Evolutionary conservation across 2,888 invertebrate species (phyloP).

Genomic region (Escarpia spicata): DNA sequence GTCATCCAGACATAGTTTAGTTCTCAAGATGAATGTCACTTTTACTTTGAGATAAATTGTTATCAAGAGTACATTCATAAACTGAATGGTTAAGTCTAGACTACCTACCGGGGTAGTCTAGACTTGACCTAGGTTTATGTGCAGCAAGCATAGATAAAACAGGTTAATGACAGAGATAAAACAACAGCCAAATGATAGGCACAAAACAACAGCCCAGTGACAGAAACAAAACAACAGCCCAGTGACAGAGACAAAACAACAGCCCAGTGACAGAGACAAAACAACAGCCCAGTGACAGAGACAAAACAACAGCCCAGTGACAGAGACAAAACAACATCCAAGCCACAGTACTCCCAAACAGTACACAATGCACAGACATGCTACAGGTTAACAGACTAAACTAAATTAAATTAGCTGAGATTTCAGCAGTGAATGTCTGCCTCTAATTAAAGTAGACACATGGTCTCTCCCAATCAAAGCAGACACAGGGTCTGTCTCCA

Average conservation of each 20-base stretch:
- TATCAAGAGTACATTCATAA: neutral
- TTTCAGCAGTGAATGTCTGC: too few species aligned
- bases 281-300: neutral
- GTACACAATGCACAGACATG: neutral
- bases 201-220: neutral
- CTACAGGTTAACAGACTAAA: neutral
- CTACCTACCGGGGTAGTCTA: too few species aligned
- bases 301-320: neutral
- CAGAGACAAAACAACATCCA: neutral
- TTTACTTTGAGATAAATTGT: neutral
- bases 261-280: neutral
- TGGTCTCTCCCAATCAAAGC: too few species aligned
- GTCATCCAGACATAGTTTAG: too few species aligned
- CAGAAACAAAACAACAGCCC: neutral
- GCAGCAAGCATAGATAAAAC: neutral
- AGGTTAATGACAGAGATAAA: neutral
- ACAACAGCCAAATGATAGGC: neutral
- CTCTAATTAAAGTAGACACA: too few species aligned
- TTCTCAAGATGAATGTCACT: neutral
- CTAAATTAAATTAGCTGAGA: neutral
- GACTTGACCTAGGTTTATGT: too few species aligned
- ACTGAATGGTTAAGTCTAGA: neutral
- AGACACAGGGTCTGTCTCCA: too few species aligned
- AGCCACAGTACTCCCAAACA: neutral
- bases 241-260: neutral